Base-by-base conservation (phyloP, 2,797 vertebrate genomes). In the Valencia hispanica region DNA sequence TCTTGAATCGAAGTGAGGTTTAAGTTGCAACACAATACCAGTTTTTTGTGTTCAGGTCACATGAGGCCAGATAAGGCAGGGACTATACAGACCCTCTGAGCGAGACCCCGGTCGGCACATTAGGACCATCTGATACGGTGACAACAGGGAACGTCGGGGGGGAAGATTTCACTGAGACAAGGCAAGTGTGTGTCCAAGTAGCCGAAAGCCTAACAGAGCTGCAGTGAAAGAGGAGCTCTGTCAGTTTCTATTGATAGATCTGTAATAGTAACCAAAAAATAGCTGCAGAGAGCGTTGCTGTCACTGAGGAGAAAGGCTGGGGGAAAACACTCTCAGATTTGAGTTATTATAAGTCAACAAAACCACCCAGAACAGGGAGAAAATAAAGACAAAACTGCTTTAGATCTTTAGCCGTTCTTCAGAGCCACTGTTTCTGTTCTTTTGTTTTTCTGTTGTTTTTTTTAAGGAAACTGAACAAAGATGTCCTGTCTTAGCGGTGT, bases 171-270 rank as follows among this genome's bases (percentile, higher is more conserved):
- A 86, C 80, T 71, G 39, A 0, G 30, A 79, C 69, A 66, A 50
- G 5, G 36, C 55, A 74, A 77, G 77, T 53, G 65, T 75, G 74
- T 72, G 83, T 82, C 75, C 30, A 51, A 63, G 66, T 51, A 74
- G 59, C 79, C 65, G 75, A 59, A 63, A 75, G 79, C 55, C 78
- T 77, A 78, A 63, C n/a, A 39, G 78, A 68, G 75, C 63, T 72
- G 57, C 72, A 78, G 78, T 20, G 48, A 74, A 51, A 70, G 68
- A 63, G 48, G 51, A 80, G 69, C 5, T 0, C 34, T 79, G 77
- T 82, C 86, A 70, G 68, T 82, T 81, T 82, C 69, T 53, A 79
- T 86, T 75, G 79, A 89, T 82, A 86, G 50, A 88, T 83, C 77
- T 75, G 68, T 81, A 83, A 89, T 79, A 83, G 86, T 79, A 86